Conservation (phyloP, 2,113 vertebrate species). For the Laticauda colubrina region DNA sequence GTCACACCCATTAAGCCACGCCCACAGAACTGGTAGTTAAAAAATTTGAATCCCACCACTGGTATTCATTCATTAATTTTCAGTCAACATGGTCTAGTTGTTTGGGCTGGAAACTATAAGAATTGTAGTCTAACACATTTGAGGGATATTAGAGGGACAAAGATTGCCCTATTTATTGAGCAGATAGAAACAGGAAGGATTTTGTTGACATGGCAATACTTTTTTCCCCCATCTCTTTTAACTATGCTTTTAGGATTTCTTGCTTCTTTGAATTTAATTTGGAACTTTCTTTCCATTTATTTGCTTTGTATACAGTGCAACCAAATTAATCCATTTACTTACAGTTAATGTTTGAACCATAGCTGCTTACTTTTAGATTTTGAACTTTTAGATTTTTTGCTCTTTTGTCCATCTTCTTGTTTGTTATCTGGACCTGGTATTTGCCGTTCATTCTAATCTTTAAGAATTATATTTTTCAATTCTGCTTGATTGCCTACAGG, state of each 20-base stretch:
- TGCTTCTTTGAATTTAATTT: background rate
- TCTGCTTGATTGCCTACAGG: background rate
- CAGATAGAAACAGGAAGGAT: background rate
- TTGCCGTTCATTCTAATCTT: background rate
- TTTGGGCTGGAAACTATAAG: background rate
- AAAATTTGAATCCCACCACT: no score
- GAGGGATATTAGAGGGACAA: background rate
- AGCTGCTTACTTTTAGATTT: background rate
- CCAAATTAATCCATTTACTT: background rate
- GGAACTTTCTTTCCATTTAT: rapidly evolving
- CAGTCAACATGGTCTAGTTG: background rate
- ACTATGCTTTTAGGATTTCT: background rate
- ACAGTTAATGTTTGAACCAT: background rate
- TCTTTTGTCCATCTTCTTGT: background rate
- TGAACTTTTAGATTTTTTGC: background rate
- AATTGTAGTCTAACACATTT: background rate
- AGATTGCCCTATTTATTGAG: background rate
- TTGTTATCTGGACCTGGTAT: background rate
- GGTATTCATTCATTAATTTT: background rate
- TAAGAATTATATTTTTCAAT: rapidly evolving
- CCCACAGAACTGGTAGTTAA: no score
- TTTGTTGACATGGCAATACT: background rate
- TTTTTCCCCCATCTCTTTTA: rapidly evolving
- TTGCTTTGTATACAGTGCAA: background rate
- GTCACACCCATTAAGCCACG: no score